Evolutionary conservation across 2,888 invertebrate species (phyloP).

Genomic region (Oligia latruncula): DNA sequence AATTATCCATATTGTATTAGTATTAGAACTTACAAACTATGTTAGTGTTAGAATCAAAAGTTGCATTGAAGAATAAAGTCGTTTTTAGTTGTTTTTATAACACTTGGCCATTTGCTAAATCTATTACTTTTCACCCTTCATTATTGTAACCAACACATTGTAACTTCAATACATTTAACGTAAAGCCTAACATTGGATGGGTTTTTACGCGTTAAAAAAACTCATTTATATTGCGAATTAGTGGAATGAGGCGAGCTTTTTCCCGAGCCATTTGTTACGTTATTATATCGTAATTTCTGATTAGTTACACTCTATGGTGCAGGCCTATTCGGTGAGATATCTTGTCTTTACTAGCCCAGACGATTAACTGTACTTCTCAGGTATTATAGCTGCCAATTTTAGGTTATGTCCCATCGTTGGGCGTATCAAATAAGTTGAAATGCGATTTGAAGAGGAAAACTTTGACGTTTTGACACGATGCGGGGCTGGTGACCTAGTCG

Average conservation of each 20-base stretch:
- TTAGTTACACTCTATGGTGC: conserved; percentile 71
- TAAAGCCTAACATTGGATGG: conserved; percentile 15
- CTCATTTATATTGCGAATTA: conserved; percentile 72
- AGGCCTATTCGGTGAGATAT: conserved; percentile 56
- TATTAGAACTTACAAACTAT: no score
- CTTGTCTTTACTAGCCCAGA: conserved; percentile 54
- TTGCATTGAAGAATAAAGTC: background rate
- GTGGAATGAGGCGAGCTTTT: conserved; percentile 72
- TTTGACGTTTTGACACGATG: conserved; percentile 25
- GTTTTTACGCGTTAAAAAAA: conserved; percentile 62
- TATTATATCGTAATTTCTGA: conserved; percentile 79
- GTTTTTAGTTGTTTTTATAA: background rate
- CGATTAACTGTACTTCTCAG: conserved; percentile 57
- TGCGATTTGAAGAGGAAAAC: conserved; percentile 28
- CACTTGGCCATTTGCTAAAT: background rate
- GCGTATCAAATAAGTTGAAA: conserved; percentile 27
- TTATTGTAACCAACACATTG: conserved; percentile 34
- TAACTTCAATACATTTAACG: conserved; percentile 32
- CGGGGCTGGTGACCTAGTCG: conserved; percentile 30
- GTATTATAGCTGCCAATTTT: conserved; percentile 45
- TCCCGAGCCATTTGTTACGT: conserved; percentile 75
- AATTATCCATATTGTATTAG: no score
- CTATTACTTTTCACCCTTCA: conserved; percentile 27
- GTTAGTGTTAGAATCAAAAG: no score
- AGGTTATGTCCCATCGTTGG: conserved; percentile 33